phyloP scores from a whole-genome alignment of 1,140 invertebrate species.

The Orussus abietinus region DNA sequence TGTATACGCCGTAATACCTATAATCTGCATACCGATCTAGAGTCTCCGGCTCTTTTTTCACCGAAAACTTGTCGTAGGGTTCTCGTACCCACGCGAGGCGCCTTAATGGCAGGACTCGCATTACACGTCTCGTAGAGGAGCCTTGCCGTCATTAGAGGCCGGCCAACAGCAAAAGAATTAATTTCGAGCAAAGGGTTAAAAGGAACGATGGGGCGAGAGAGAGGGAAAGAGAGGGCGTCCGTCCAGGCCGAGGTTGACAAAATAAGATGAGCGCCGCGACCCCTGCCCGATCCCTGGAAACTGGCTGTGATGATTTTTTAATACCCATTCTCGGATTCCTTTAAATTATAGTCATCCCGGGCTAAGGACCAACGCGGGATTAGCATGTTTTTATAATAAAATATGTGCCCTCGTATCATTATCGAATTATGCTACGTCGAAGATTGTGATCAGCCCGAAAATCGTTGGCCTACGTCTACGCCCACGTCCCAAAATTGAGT shows the following conservation, averaged over 20 bases:
- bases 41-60: too few relatives aligned
- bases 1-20: too few relatives aligned
- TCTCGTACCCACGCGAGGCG: too few relatives aligned
- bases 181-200: too few relatives aligned
- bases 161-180: too few relatives aligned
- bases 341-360: slow-evolving; percentile 48
- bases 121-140: too few relatives aligned
- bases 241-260: slow-evolving; percentile 29
- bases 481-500: slow-evolving; percentile 29
- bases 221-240: slow-evolving; percentile 1
- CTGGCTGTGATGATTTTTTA: slow-evolving; percentile 41
- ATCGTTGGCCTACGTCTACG: slow-evolving; percentile 35
- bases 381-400: slow-evolving; percentile 51
- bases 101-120: too few relatives aligned
- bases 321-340: slow-evolving; percentile 41
- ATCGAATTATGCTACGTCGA: slow-evolving; percentile 47
- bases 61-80: too few relatives aligned
- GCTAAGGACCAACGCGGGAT: slow-evolving; percentile 42
- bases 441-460: slow-evolving; percentile 46
- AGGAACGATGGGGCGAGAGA: not conserved
- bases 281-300: slow-evolving; percentile 20
- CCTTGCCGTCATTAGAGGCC: too few relatives aligned
- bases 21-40: too few relatives aligned
- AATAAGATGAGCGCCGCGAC: slow-evolving; percentile 8
- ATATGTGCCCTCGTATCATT: slow-evolving; percentile 43